Base-by-base conservation (phyloP, 2,797 vertebrate genomes). In the Aeoliscus strigatus region DNA sequence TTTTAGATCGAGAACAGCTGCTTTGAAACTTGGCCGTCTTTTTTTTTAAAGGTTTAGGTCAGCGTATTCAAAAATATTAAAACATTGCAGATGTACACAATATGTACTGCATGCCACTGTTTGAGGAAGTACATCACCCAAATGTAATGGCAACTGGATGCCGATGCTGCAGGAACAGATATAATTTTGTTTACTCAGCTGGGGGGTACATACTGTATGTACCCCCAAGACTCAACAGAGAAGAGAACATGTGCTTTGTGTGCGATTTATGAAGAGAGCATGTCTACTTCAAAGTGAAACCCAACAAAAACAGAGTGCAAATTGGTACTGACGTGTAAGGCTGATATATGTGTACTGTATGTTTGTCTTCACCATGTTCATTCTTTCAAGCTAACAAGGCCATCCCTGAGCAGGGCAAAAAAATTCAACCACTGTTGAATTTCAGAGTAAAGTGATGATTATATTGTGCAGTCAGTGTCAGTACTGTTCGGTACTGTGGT, bases 351-450 rank as follows among this genome's bases (percentile, higher is more conserved):
- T 74, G 5, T 73, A 58, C 45, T 70, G 81, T 84, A 77, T 83
- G 82, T 85, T 73, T 84, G 85, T 89, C 89, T 89, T 91, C 89
- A 81, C 86, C 77, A 57, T 88, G 86, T 73, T 89, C 88, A 88
- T 90, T 89, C 79, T 87, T 90, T 92, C 88, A 90, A 91, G 86
- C 88, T 91, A 92, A 90, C 86, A 86, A 94, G 89, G 90, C 90
- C 90, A 91, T 97, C 93, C 95, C 95, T 98, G 95, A 98, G 94
- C 90, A 86, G 85, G 84, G 82, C 73, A 42, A 65, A 87, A n/a
- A 87, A 89, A 87, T 87, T 84, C 89, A 86, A 91, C 88, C 79
- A 80, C 73, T 48, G 81, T 85, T 88, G 89, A 90, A 90, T 85
- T 86, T 80, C 82, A 51, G 83, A 86, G 84, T 87, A 86, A 85